Evolutionary conservation across 2,113 vertebrate genomes (phyloP).

Genomic region (Spea multiplicata): DNA sequence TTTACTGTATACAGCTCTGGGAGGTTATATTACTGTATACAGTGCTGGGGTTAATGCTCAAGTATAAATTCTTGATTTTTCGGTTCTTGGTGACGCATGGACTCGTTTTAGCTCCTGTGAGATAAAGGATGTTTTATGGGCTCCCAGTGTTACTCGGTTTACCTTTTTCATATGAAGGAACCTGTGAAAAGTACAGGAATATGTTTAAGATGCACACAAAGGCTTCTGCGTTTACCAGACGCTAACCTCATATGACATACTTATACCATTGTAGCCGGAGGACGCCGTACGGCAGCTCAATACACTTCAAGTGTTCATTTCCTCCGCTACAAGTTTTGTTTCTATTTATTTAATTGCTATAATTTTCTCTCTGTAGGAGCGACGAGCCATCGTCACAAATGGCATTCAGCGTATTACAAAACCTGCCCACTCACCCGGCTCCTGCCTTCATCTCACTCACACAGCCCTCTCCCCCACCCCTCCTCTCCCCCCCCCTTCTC

Average conservation of each 20-base stretch:
- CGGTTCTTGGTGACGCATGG: no score
- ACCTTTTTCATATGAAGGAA: no score
- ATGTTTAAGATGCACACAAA: no score
- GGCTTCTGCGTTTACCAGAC: neutral
- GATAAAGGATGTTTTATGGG: no score
- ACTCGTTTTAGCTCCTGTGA: no score
- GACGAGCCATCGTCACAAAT: neutral
- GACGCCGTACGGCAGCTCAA: neutral
- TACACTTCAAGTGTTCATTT: neutral
- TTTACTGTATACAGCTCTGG: no score
- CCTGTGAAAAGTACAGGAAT: no score
- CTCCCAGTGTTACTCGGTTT: no score
- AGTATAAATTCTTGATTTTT: no score
- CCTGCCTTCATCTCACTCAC: neutral
- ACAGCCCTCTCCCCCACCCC: fast-evolving
- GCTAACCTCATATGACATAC: neutral
- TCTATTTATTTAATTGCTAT: neutral
- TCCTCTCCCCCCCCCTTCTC: no score
- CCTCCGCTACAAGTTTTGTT: neutral
- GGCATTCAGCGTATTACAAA: neutral
- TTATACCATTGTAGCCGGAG: neutral
- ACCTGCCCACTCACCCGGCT: neutral
- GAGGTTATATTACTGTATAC: no score
- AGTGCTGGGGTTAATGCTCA: no score
- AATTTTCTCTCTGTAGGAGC: neutral